A percentile compares a stretch with the other conserved stretches of the same genome.
Evolutionary conservation across 2,113 vertebrate genomes (phyloP).

Genomic region (Tichodroma muraria): DNA sequence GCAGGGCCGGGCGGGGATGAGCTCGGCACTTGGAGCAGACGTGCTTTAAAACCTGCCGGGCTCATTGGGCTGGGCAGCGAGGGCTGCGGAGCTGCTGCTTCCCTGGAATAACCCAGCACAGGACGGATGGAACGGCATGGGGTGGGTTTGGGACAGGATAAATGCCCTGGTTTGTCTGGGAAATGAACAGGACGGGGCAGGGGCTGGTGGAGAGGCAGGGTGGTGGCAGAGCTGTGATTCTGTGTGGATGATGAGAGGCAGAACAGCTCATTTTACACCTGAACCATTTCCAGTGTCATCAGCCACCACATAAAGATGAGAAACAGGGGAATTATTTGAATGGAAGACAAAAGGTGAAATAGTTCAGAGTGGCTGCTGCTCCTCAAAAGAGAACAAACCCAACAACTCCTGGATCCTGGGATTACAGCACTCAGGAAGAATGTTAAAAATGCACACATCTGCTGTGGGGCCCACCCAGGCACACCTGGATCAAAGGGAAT

Average conservation of each 20-base stretch:
- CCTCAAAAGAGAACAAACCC: not conserved
- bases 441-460: not conserved
- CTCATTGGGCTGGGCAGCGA: not conserved
- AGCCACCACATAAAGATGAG: not conserved
- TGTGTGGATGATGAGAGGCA: not conserved
- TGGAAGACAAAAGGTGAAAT: slow-evolving; percentile 1
- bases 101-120: not conserved
- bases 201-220: not conserved
- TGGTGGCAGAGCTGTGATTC: not conserved
- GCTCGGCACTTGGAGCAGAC: not conserved
- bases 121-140: not conserved
- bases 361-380: not conserved
- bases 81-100: not conserved
- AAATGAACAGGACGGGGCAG: not conserved
- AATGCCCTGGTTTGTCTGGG: not conserved
- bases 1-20: not conserved
- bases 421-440: not conserved
- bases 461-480: not conserved
- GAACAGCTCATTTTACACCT: not conserved
- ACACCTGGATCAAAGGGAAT: not conserved
- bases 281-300: not conserved
- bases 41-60: not conserved
- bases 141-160: not conserved
- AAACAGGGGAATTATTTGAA: not conserved
- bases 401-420: not conserved